Conservation (phyloP, 2,888 invertebrate species). For the Plebejus melissa region DNA sequence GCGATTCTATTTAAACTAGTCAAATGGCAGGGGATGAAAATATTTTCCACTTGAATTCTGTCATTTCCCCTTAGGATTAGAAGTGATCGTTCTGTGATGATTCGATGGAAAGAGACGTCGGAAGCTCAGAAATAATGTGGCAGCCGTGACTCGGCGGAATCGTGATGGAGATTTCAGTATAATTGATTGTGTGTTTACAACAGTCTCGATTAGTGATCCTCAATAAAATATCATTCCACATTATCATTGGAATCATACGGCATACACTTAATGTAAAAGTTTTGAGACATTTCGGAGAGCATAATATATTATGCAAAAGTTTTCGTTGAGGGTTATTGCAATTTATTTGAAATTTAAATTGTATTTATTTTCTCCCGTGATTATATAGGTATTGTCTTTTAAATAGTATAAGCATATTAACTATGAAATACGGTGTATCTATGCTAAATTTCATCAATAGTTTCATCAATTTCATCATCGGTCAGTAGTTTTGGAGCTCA, state of each 20-base stretch:
- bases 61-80: conserved; percentile 41
- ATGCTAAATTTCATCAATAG: too few relatives aligned
- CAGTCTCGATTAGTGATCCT: conserved; percentile 33
- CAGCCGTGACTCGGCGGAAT: conserved; percentile 49
- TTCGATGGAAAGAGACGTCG: conserved; percentile 44
- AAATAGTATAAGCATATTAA: too few relatives aligned
- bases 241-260: not conserved
- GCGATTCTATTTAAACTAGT: conserved; percentile 28
- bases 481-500: too few relatives aligned
- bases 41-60: conserved; percentile 42
- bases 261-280: not conserved
- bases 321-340: not conserved
- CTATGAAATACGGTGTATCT: too few relatives aligned
- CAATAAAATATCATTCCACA: conserved; percentile 22
- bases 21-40: conserved; percentile 35
- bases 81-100: conserved; percentile 39
- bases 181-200: conserved; percentile 60
- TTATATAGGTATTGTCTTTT: too few relatives aligned
- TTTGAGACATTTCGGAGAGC: not conserved
- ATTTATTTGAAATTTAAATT: not conserved
- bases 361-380: not conserved
- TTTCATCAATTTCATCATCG: too few relatives aligned
- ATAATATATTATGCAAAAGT: not conserved
- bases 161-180: conserved; percentile 49
- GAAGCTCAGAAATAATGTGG: conserved; percentile 58